Base-by-base conservation (phyloP, 2,888 invertebrate species). In the Machimus rusticus region DNA sequence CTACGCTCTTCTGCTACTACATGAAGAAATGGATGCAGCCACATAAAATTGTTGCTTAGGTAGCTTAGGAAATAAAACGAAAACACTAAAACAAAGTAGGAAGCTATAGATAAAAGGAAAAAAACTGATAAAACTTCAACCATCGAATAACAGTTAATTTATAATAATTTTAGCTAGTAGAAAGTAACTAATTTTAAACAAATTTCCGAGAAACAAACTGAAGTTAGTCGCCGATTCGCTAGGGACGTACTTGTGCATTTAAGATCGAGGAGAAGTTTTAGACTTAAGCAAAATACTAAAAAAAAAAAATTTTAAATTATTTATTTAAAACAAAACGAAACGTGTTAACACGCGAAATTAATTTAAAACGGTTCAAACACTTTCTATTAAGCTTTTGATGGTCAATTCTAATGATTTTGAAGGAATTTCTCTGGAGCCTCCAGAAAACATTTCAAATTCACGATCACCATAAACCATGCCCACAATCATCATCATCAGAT, bases 1-100 rank as follows among this genome's bases (percentile, higher is more conserved):
- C 97, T 90, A 98, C 98, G 85, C 94, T 98, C 90, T 97, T 98
- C 94, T 97, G 97, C 93, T 98, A 98, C 93, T 97, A 97, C 94
- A 97, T 97, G 96, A 97, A 97, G 92, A 97, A 97, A 92, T 98
- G 97, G 97, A 94, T 97, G 92, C 94, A 95, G 89, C 97, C 97
- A 16, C 95, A 96, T 90, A 97, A 97, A 93, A 96, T 96, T 93
- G 95, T 97, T 94, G 94, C 95, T 91, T 95, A 94, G 94, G 90
- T 74, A 66, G 43, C 14, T 87, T 66, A 81, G 28, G 12, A 86
- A 86, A 5, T 46, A 43, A 34, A 51, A 51, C 34, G 51, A 43
- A 76, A 76, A 12, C 39, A 39, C 16, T 74, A 86, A 74, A 39
- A 57, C 1, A 79, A 79, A 37, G 51, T 79, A 79, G 79, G 31